A percentile compares a stretch with the other conserved stretches of the same genome.
Evolutionary conservation across 2,888 invertebrate genomes (phyloP).

Genomic region (Chloroclystis v-ata): DNA sequence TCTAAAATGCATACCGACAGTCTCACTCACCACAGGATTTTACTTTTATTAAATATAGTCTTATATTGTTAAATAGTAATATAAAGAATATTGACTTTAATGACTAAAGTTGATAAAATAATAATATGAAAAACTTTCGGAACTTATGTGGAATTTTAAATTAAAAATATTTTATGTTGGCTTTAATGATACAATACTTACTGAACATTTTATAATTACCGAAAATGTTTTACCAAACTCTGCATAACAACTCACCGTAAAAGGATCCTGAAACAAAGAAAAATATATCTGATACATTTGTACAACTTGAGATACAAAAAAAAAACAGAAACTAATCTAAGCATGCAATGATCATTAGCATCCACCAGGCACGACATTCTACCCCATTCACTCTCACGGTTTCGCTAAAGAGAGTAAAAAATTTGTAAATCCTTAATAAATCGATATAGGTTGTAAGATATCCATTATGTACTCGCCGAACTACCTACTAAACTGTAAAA

Average conservation of each 20-base stretch:
- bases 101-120: too few relatives aligned
- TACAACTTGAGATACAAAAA: not conserved
- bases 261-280: constrained; percentile 81
- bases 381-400: constrained; percentile 43
- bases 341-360: not conserved
- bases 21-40: too few relatives aligned
- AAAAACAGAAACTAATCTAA: not conserved
- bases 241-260: constrained; percentile 69
- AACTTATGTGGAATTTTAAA: too few relatives aligned
- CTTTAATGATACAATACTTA: too few relatives aligned
- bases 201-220: too few relatives aligned
- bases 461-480: constrained; percentile 69
- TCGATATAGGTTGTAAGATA: constrained; percentile 35
- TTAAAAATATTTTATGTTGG: too few relatives aligned
- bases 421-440: constrained; percentile 49
- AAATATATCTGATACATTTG: constrained; percentile 22
- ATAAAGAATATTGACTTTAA: too few relatives aligned
- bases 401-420: constrained; percentile 38
- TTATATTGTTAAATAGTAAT: too few relatives aligned
- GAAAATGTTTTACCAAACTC: not conserved
- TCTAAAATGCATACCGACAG: too few relatives aligned
- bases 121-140: too few relatives aligned
- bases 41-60: too few relatives aligned
- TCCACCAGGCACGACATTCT: not conserved
- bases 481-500: constrained; percentile 72